Conservation (phyloP, 2,113 vertebrate species). For the Crotalus horridus region DNA sequence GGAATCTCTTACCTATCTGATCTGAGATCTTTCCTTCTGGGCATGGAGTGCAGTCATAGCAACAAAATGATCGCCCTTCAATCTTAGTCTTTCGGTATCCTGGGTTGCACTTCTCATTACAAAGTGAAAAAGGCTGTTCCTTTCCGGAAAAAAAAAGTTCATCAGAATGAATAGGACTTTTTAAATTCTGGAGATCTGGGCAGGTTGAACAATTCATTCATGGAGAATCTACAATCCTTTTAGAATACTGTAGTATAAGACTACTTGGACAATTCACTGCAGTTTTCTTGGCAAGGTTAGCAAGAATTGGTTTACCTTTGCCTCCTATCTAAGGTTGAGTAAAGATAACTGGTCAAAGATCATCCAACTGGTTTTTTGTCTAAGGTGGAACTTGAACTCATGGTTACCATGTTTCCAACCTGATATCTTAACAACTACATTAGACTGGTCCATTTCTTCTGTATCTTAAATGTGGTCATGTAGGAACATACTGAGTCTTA, state of each 20-base stretch:
- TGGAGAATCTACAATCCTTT: too few species aligned
- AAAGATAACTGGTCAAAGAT: background rate
- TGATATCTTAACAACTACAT: too few species aligned
- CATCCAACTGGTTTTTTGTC: background rate
- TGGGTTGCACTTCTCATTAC: background rate
- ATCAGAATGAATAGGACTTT: background rate
- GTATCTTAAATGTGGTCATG: too few species aligned
- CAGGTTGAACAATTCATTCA: too few species aligned
- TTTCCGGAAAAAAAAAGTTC: background rate
- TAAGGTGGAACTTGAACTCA: background rate
- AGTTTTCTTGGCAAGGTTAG: background rate
- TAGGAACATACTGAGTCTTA: background rate
- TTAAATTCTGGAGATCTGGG: background rate
- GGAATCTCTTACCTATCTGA: background rate
- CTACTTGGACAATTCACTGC: background rate
- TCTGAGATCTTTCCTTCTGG: background rate
- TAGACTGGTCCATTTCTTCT: too few species aligned
- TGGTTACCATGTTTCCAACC: too few species aligned
- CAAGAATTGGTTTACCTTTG: too few species aligned
- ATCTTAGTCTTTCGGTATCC: background rate
- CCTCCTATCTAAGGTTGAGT: background rate
- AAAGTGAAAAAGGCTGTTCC: background rate
- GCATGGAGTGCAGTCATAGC: background rate
- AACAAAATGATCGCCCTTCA: background rate
- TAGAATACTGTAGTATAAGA: background rate